phyloP scores from a whole-genome alignment of 1,140 invertebrate species.

The Bombyx mori region DNA sequence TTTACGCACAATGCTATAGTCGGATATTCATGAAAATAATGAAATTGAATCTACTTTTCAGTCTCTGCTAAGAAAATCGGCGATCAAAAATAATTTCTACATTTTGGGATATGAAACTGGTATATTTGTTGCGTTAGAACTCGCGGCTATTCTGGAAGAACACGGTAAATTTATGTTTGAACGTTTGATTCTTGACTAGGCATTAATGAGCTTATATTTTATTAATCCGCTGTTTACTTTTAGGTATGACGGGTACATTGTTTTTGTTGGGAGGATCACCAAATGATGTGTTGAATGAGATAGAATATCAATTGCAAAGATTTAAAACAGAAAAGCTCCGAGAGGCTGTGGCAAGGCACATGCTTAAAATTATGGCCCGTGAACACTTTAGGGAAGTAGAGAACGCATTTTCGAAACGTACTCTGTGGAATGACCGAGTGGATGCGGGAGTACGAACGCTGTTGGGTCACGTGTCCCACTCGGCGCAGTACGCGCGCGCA shows the following conservation, averaged over 20 bases:
- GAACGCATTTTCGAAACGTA: constrained; percentile 4
- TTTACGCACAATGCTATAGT: not conserved
- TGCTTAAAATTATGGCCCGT: constrained; percentile 26
- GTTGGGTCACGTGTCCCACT: constrained; percentile 28
- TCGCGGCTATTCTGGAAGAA: constrained; percentile 39
- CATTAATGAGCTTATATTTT: not conserved
- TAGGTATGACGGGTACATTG: constrained; percentile 26
- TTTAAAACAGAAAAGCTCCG: constrained; percentile 26
- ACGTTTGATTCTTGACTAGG: not conserved
- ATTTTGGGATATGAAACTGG: constrained; percentile 21
- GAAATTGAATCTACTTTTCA: constrained; percentile 11
- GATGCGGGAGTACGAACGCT: constrained; percentile 23
- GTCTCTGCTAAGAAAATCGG: constrained; percentile 27
- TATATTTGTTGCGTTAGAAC: constrained; percentile 33
- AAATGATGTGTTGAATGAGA: constrained; percentile 18
- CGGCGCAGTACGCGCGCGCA: constrained; percentile 37
- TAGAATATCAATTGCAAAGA: constrained; percentile 25
- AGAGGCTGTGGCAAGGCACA: constrained; percentile 31
- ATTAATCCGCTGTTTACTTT: no score
- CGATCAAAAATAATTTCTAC: constrained; percentile 29
- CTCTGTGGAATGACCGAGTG: constrained; percentile 32
- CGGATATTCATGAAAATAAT: not conserved
- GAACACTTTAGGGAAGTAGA: constrained; percentile 12
- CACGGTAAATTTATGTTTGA: constrained; percentile 22
- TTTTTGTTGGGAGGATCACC: constrained; percentile 40